Base-by-base conservation (phyloP, 2,888 invertebrate species). In the Amblyteles armatorius region DNA sequence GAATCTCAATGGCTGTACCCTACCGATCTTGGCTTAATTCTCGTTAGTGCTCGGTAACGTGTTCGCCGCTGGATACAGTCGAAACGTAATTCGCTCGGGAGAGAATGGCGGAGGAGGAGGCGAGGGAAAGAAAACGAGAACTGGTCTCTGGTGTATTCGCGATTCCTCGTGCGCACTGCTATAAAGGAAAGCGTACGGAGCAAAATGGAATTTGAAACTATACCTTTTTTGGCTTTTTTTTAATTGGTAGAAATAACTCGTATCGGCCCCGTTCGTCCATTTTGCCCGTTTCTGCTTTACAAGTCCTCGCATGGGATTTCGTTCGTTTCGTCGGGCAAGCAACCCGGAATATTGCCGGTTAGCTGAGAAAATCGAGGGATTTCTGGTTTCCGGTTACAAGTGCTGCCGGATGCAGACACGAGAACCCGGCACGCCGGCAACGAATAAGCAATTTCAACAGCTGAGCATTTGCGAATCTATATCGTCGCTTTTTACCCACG, bases 251-350 rank as follows among this genome's bases (percentile, higher is more conserved):
- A 48, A 48, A 48, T 48, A 48, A 16, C 44, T 48, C 16, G 44
- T 3, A 4, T 48, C 4, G 13, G 44, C 3, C 4, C 16, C 44
- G 44, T 48, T 16, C 3, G 13, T 44, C 3, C 44, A 13, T 44
- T 44, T 44, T 13, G 44, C 13, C 13, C 44, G 13, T 13, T 33
- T 29, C 63, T 13, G 26, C 44, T 11, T 26, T 55, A 65, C 22
- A 22, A 55, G 65, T 7, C 77, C 69, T 71, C 60, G 82, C 77
- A 77, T 82, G 72, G 72, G 82, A 78, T 82, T 72, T 78, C 48
- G 33, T 57, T 67, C 44, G 36, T 82, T 72, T 72, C 72, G 33
- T 82, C 50, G 77, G 36, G 6, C 6, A 26, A 55, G 63, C 11
- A 22, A n/a, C 11, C 16, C 57, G 33, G 65, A 82, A 67, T 77